Percentiles rank a stretch among this genome's conserved stretches.
Conservation (phyloP, 2,888 invertebrate species). For the Acholoe squamosa region DNA sequence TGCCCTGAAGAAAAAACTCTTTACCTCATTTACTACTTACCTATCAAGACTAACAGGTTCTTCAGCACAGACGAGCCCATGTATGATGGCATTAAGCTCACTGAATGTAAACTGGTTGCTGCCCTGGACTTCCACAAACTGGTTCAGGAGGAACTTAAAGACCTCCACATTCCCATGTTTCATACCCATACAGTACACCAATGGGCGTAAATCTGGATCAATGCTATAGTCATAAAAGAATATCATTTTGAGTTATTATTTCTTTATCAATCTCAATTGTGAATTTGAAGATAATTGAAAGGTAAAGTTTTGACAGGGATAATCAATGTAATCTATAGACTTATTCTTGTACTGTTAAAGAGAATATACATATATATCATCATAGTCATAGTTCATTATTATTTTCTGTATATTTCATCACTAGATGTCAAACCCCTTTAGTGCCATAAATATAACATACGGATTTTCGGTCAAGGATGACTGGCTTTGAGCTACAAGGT, state of each 20-base stretch:
- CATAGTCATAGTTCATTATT: too few relatives aligned
- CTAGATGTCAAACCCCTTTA: too few relatives aligned
- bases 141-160: neutral
- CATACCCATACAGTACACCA: conserved; percentile 52
- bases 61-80: neutral
- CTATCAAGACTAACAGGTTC: conserved; percentile 30
- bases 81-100: neutral
- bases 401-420: too few relatives aligned
- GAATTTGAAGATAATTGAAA: too few relatives aligned
- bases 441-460: neutral
- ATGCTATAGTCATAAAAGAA: neutral
- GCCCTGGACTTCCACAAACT: neutral
- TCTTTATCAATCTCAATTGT: too few relatives aligned
- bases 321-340: too few relatives aligned
- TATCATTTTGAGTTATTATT: neutral
- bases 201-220: conserved; percentile 8
- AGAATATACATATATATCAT: neutral
- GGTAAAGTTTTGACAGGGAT: too few relatives aligned
- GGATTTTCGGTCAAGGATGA: neutral
- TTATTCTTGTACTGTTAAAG: too few relatives aligned
- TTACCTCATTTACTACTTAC: neutral
- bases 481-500: neutral
- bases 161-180: neutral
- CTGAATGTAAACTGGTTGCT: neutral
- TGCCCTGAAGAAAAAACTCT: too few relatives aligned